Evolutionary conservation across 2,797 vertebrate species (phyloP).

Genomic region (Acanthis flammea): DNA sequence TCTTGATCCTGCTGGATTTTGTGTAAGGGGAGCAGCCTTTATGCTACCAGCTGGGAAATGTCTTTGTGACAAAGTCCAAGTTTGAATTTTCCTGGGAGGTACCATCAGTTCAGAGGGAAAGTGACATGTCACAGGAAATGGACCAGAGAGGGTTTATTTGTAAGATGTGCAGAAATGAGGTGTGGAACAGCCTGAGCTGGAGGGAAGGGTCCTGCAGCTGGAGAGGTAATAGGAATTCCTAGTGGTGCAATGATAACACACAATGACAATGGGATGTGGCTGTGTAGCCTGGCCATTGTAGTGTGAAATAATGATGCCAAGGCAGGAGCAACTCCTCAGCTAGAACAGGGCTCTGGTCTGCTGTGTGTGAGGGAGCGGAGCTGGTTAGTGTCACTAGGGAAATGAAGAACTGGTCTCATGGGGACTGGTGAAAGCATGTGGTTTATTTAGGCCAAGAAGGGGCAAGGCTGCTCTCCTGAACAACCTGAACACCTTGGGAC

Average conservation of each 20-base stretch:
- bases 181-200: not conserved
- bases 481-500: not conserved
- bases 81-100: not conserved
- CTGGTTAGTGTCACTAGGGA: not conserved
- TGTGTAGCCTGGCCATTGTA: not conserved
- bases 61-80: not conserved
- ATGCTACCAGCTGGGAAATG: not conserved
- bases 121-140: accelerated
- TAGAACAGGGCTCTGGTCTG: accelerated
- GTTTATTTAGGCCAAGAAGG: not conserved
- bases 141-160: not conserved
- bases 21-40: not conserved
- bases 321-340: not conserved
- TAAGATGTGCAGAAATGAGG: not conserved
- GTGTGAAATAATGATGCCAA: not conserved
- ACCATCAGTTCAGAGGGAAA: not conserved
- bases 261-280: accelerated
- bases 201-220: not conserved
- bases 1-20: not conserved
- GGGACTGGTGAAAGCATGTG: accelerated
- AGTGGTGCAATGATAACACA: too few species aligned
- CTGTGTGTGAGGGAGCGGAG: not conserved
- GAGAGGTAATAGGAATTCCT: not conserved
- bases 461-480: accelerated
- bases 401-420: accelerated